Conservation (phyloP, 2,888 invertebrate genomes). For the Cephus nigrinus region DNA sequence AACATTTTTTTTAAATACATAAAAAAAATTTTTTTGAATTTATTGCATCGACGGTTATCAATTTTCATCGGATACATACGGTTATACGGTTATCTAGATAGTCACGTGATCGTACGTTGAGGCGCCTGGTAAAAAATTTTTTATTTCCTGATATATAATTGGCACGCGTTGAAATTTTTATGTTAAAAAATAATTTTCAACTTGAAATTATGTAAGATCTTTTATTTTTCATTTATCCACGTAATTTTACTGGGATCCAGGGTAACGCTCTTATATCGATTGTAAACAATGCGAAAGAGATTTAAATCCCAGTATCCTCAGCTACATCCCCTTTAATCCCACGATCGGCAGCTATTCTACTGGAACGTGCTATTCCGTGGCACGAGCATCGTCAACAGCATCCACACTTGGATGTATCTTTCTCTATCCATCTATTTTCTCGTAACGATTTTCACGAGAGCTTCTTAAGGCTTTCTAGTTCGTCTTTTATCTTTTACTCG, state of each 20-base stretch:
- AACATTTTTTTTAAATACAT: neutral
- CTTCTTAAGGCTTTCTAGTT: neutral
- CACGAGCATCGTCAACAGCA: neutral
- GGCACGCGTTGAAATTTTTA: neutral
- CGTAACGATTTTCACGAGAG: neutral
- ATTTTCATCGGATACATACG: neutral
- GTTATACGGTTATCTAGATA: too few relatives aligned
- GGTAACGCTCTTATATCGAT: neutral
- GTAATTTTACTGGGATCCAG: neutral
- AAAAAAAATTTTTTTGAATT: neutral
- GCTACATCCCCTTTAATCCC: conserved; percentile 50
- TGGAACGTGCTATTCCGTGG: neutral
- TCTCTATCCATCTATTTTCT: conserved; percentile 22
- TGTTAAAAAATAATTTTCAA: neutral
- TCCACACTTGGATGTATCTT: neutral
- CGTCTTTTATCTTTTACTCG: neutral
- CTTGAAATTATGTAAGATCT: neutral
- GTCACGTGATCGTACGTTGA: neutral
- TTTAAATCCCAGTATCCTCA: conserved; percentile 35
- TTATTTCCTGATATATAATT: neutral
- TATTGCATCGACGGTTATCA: neutral
- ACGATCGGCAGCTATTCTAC: conserved; percentile 48
- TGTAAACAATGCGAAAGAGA: conserved; percentile 4
- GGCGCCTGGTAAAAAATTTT: too few relatives aligned
- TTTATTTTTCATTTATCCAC: neutral